Evolutionary conservation across 2,113 vertebrate genomes (phyloP), one percentile per base, ranked within the genome.

Genomic region (Columba livia): DNA sequence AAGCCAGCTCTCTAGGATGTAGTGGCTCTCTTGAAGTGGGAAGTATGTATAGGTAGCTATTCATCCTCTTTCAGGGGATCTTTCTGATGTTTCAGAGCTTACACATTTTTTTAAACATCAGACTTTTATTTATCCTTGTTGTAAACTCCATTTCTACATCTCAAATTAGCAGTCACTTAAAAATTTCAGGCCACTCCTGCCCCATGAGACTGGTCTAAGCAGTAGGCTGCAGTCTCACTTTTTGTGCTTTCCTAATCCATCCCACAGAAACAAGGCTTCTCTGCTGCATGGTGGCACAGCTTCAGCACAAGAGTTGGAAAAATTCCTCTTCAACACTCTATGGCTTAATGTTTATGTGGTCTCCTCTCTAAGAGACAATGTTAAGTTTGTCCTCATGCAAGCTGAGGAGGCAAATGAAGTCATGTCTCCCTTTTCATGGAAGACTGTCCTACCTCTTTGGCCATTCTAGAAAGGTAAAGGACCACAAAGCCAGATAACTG

Each of bases 401-500:
- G 32, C 32, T 60, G 38, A 60, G 58, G 29, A 42, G 15, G 12
- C 32, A 94, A 85, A 60, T 60, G 5, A 85, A 88, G 40, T 60
- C n/a, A 48, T 48, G 28, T 75, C 57, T 82, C 11, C 38, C 5
- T 16, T 71, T 16, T 71, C 74, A 51, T 0, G 3, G 38, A 32
- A 26, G 56, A 61, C 28, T 21, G 1, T 18, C 44, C 48, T 71
- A 28, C 14, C 5, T 81, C 31, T n/a, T 64, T 72, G 29, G 26
- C 38, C 85, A 10, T 9, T 75, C 61, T 34, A 44, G 38, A 88
- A 90, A 90, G 26, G 36, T 23, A 69, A 75, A 82, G 17, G 13
- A 9, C 34, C 72, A 24, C n/a, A 79, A 93, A 82, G 4, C 4
- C 75, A 60, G 12, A 4, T 3, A 1, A 1, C 12, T 2, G 0